These are phyloP conservation scores for Buphagus erythrorhynchus DNA, from an alignment of 2,797 vertebrate genomes.

Conservation along the genomic window DNA sequence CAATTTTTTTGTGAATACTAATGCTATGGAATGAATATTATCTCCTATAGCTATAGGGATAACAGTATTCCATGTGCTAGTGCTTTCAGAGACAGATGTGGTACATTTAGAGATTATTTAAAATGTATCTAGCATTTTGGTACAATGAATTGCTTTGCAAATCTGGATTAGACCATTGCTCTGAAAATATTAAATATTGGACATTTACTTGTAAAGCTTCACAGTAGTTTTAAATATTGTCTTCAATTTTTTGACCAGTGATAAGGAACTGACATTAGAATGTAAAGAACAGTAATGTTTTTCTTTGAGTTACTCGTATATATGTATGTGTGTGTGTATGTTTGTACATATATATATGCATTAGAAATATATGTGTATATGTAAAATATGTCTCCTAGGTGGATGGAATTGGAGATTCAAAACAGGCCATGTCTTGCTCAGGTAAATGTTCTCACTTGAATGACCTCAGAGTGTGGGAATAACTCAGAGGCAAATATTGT, in stretches of 20 bases:
- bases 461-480: background rate
- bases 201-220: background rate
- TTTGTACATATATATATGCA: no score
- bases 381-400: background rate
- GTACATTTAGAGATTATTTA: conserved; percentile 59
- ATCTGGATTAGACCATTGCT: conserved; percentile 46
- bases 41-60: background rate
- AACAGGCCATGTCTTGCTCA: background rate
- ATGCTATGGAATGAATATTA: conserved; percentile 15
- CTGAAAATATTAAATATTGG: background rate
- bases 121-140: background rate
- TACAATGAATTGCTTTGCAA: conserved; percentile 36
- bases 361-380: background rate
- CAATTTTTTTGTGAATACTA: background rate
- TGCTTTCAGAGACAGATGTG: conserved; percentile 22
- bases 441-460: background rate
- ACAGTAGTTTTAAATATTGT: background rate
- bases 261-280: background rate
- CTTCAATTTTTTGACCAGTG: background rate
- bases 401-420: background rate
- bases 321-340: background rate
- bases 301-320: background rate
- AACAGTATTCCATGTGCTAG: background rate
- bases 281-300: background rate
- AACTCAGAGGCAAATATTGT: background rate